Base-by-base conservation (phyloP, 1,140 invertebrate species). In the Sycophaga agraensis region DNA sequence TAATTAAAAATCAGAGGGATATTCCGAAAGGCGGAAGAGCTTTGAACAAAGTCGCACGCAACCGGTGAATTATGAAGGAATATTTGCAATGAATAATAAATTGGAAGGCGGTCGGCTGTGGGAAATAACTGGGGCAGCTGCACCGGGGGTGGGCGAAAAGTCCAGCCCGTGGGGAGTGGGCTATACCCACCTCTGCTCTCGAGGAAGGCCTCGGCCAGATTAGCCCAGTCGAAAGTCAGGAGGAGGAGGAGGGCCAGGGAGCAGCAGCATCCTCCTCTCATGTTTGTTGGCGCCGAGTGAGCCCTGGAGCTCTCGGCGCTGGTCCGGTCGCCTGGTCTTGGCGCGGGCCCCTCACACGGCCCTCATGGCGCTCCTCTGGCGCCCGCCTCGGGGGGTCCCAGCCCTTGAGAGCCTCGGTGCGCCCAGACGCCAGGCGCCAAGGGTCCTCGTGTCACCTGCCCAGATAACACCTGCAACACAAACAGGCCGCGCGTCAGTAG, bases 401-500 rank as follows among this genome's bases (percentile, higher is more conserved):
- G 21, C 11, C 17, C 2, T 26, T 9, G 22, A 43, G 51, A 45
- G 43, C 28, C 17, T 31, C 28, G n/a, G 28, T 31, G 28, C 28
- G 28, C 11, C n/a, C 7, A 14, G 55, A 6, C 16, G 43, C 11
- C 42, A n/a, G 45, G 49, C 31, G 34, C 17, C 39, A 63, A 69
- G 66, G 59, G 65, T 68, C 57, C 66, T 74, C n/a, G n/a, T 71
- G 69, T 73, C 71, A 66, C 71, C 66, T 71, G 69, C 43, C 51
- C 9, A 66, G 69, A 72, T 73, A 69, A 72, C 69, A 72, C 70
- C 72, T 72, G 70, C 57, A 69, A 70, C 55, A 70, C 63, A 72
- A 70, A 72, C 65, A 67, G n/a, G n/a, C n/a, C n/a, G n/a, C n/a
- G n/a, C n/a, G n/a, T n/a, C n/a, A n/a, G n/a, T n/a, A n/a, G n/a